Base-by-base conservation (phyloP, 64 coral and sea anemone genomes). In the Stichodactyla helianthus region DNA sequence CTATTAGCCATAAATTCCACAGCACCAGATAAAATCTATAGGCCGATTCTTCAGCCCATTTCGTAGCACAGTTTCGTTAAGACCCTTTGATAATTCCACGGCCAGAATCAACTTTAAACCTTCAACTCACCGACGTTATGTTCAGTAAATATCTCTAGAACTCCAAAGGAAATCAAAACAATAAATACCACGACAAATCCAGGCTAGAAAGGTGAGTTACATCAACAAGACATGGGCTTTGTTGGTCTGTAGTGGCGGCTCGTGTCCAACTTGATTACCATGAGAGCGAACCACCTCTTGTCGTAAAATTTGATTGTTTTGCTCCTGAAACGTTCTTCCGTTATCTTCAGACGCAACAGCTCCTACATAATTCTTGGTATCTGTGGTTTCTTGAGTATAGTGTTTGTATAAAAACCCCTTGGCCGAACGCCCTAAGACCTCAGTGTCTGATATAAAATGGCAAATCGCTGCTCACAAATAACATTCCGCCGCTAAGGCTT, bases 401-500 rank as follows among this genome's bases (percentile, higher is more conserved):
- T 51, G 7, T n/a, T 54, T 19, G 78, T 52, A 8, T 53, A 54
- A 51, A 79, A 81, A 81, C 20, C 26, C 78, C 5, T 79, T 54
- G 52, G 52, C 78, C 50, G 20, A 81, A 51, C 52, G 50, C 35
- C 52, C 78, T 51, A 81, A 81, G 78, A 81, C 35, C 78, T 54
- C 50, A 81, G 50, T 54, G 78, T 81, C 52, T 51, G 78, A 81
- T 81, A 20, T 26, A 81, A 81, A 53, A 81, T 63, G 83, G 83
- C 83, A 63, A 84, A 60, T 59, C 83, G 56, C 10, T 84, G 16
- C 23, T 84, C 90, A 92, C 62, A 92, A 92, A 92, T 80, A 92
- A 92, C 90, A 92, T 92, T 92, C 90, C 90, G 80, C 59, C 83
- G 83, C 54, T 84, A 50, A 84, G 53, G 83, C 83, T 63, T 59